A percentile compares a stretch with the other conserved stretches of the same genome.
Conservation (phyloP, 2,888 invertebrate genomes). For the Sphaeridia pumilis region DNA sequence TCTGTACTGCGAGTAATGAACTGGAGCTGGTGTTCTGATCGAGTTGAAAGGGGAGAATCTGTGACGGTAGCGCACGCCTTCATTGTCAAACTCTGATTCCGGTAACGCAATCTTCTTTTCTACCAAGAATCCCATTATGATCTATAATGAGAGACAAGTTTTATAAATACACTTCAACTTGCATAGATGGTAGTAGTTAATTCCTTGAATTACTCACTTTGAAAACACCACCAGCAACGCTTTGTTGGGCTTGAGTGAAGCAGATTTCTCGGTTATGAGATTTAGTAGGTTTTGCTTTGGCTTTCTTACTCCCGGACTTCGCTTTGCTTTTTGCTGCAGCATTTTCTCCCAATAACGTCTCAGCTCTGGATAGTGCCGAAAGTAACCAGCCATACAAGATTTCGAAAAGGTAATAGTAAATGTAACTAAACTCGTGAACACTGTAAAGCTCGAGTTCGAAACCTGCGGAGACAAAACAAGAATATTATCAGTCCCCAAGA, state of each 20-base stretch:
- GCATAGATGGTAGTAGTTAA: background rate
- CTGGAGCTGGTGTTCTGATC: slow-evolving; percentile 76
- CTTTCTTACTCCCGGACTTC: slow-evolving; percentile 47
- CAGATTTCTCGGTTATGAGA: slow-evolving; percentile 72
- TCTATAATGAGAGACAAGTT: slow-evolving; percentile 47
- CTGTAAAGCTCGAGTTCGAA: slow-evolving; percentile 93
- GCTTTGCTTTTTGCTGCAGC: slow-evolving; percentile 25
- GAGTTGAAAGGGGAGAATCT: slow-evolving; percentile 81
- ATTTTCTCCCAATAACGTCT: slow-evolving; percentile 60
- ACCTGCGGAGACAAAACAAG: slow-evolving; percentile 44
- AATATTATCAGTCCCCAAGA: background rate
- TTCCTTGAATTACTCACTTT: slow-evolving; percentile 54
- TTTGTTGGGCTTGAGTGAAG: slow-evolving; percentile 82
- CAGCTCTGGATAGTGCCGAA: slow-evolving; percentile 79
- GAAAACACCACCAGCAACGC: slow-evolving; percentile 89
- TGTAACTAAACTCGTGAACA: slow-evolving; percentile 74
- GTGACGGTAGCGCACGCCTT: slow-evolving; percentile 87
- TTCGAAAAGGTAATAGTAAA: slow-evolving; percentile 74
- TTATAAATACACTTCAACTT: background rate
- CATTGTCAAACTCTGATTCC: slow-evolving; percentile 78
- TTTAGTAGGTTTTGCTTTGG: slow-evolving; percentile 52
- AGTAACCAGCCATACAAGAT: slow-evolving; percentile 88
- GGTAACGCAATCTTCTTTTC: slow-evolving; percentile 75
- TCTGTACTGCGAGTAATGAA: slow-evolving; percentile 77
- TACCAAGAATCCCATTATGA: slow-evolving; percentile 76